A percentile compares a stretch with the other conserved stretches of the same genome.
Evolutionary conservation across 2,797 vertebrate species (phyloP).

Genomic region (Catharus ustulatus): DNA sequence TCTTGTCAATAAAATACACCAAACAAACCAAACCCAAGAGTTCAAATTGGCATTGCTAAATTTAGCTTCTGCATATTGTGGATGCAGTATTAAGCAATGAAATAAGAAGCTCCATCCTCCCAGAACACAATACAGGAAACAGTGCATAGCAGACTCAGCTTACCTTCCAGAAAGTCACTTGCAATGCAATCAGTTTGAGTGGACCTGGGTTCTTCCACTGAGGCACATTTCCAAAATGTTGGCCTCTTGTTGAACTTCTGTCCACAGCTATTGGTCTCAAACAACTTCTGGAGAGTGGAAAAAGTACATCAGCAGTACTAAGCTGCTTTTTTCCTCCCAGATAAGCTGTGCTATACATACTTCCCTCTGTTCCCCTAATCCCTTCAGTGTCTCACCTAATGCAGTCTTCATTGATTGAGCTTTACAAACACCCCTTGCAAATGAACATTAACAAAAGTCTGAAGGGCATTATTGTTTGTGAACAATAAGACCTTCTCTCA

Average conservation of each 20-base stretch:
- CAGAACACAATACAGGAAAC: neutral
- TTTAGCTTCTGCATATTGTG: neutral
- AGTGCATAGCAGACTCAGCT: neutral
- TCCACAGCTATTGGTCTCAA: neutral
- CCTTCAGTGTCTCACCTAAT: neutral
- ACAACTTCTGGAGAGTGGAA: neutral
- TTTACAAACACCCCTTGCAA: neutral
- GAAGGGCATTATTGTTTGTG: fast-evolving
- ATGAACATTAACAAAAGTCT: neutral
- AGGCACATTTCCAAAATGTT: neutral
- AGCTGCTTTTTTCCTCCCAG: neutral
- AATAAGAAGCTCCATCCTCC: neutral
- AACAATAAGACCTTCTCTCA: neutral
- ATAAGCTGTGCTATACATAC: neutral
- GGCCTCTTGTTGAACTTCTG: neutral
- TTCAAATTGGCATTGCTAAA: neutral
- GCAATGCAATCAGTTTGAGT: neutral
- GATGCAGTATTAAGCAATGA: neutral
- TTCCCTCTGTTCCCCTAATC: neutral
- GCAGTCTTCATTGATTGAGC: neutral
- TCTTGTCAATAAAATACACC: neutral
- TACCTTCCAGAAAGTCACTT: neutral
- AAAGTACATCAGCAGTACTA: neutral
- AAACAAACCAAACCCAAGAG: neutral
- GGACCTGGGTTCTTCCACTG: neutral